Evolutionary conservation across 2,113 vertebrate genomes (phyloP).

Genomic region (Halcyon malimbica): DNA sequence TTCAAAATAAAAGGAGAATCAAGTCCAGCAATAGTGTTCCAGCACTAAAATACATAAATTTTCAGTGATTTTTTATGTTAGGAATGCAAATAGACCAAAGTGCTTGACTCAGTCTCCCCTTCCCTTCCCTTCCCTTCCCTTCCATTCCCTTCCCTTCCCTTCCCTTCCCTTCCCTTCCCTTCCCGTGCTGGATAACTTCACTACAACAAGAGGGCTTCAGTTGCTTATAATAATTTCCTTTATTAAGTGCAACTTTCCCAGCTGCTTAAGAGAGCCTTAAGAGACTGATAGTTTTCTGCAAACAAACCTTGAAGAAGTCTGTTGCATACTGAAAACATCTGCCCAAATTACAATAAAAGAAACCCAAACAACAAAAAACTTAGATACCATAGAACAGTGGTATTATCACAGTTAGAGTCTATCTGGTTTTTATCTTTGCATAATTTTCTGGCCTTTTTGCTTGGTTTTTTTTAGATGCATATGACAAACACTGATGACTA

Average conservation of each 20-base stretch:
- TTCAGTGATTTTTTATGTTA: not conserved
- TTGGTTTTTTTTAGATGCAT: not conserved
- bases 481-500: not conserved
- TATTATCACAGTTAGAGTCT: not conserved
- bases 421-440: not conserved
- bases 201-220: not conserved
- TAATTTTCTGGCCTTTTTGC: not conserved
- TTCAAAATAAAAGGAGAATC: not conserved
- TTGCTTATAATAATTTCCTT: not conserved
- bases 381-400: not conserved
- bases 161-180: not conserved
- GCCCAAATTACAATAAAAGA: not conserved
- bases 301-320: not conserved
- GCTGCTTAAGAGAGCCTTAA: not conserved
- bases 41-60: not conserved
- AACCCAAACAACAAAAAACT: not conserved
- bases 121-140: no score
- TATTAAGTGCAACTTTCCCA: not conserved
- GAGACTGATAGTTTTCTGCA: not conserved
- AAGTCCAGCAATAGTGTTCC: not conserved
- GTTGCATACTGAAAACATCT: slow-evolving; percentile 17
- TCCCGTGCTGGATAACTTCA: not conserved
- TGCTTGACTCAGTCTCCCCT: not conserved
- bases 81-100: not conserved
- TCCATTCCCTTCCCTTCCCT: not conserved